A percentile compares a stretch with the other conserved stretches of the same genome.
phyloP scores from a whole-genome alignment of 1,140 invertebrate species.

The Pseudoatta argentina region DNA sequence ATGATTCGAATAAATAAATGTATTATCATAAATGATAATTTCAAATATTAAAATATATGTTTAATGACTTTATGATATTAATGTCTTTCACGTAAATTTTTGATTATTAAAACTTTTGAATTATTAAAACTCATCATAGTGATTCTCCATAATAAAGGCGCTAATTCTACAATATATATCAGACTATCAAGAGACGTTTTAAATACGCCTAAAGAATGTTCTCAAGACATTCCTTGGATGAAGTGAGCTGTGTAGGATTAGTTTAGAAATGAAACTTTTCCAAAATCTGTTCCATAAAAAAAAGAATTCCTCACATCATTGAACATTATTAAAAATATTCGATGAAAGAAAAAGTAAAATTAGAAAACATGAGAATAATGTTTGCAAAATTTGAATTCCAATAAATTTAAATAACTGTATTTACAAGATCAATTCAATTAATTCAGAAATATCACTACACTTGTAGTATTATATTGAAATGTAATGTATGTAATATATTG shows the following conservation, averaged over 20 bases:
- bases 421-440: neutral
- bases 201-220: too few species aligned
- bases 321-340: neutral
- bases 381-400: neutral
- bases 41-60: neutral
- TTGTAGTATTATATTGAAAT: too few species aligned
- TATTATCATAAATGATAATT: conserved; percentile 26
- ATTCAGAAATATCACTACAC: neutral
- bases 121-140: neutral
- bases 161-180: neutral
- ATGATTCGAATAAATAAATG: neutral
- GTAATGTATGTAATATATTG: neutral
- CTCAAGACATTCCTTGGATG: too few species aligned
- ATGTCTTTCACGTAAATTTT: neutral
- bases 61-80: neutral
- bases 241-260: too few species aligned
- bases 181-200: too few species aligned
- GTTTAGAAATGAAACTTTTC: neutral
- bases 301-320: neutral
- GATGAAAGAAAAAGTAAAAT: neutral
- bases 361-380: neutral
- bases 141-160: neutral
- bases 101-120: neutral
- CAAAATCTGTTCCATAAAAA: neutral
- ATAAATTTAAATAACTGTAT: neutral